Percentiles rank a stretch among this genome's conserved stretches.
phyloP scores from a whole-genome alignment of 2,888 invertebrate species.

The Acleris holmiana region DNA sequence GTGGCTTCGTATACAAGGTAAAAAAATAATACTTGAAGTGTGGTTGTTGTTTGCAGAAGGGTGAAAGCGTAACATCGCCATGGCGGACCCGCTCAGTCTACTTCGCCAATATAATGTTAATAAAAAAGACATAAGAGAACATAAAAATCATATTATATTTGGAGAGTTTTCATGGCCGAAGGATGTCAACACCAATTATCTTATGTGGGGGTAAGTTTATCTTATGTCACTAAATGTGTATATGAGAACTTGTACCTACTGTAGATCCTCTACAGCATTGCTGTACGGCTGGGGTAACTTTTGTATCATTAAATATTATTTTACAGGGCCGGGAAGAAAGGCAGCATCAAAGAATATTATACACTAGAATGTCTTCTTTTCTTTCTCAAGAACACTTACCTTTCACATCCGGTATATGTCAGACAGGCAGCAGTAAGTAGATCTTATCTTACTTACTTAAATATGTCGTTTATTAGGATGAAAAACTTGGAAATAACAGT shows the following conservation, averaged over 20 bases:
- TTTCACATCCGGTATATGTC: conserved; percentile 98
- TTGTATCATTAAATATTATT: conserved; percentile 20
- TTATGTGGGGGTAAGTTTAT: conserved; percentile 96
- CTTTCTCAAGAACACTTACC: conserved; percentile 95
- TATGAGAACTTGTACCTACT: not conserved
- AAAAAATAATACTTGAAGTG: too few relatives aligned
- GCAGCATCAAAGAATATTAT: conserved; percentile 97
- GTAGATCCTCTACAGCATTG: not conserved
- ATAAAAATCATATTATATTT: conserved; percentile 97
- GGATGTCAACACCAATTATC: conserved; percentile 98
- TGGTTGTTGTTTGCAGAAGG: conserved; percentile 16
- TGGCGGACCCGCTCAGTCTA: conserved; percentile 99
- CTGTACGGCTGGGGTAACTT: not conserved
- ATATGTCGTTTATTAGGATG: too few relatives aligned
- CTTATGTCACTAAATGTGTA: not conserved
- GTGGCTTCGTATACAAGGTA: too few relatives aligned
- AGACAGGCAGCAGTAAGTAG: conserved; percentile 95
- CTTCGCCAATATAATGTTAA: conserved; percentile 98
- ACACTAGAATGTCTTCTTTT: conserved; percentile 98
- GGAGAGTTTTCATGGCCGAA: conserved; percentile 99
- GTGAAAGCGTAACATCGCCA: conserved; percentile 69
- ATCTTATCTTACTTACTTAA: too few relatives aligned
- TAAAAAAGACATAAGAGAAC: conserved; percentile 98
- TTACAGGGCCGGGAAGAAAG: conserved; percentile 87
- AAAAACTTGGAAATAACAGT: too few relatives aligned